Base-by-base conservation (phyloP, 2,797 vertebrate species). In the Brotula barbata region DNA sequence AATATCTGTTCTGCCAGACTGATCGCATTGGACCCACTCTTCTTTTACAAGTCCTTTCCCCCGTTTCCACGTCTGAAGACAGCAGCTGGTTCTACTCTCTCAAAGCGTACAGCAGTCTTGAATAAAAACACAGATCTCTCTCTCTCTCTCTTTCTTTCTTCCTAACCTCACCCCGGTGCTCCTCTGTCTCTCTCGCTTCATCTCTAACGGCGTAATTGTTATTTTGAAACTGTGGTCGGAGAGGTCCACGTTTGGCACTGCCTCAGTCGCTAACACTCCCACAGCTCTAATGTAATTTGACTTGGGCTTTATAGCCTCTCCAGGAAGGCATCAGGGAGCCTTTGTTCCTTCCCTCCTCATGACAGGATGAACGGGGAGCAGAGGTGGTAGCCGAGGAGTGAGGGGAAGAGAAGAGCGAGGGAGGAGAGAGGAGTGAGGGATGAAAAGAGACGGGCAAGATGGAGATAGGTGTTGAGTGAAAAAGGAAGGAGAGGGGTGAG, bases 31-130 rank as follows among this genome's bases (percentile, higher is more conserved):
- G 56, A 55, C 25, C 44, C 6, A 2, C 75, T 52, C 58, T 58
- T 47, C 54, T 40, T 45, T 23, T 47, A 44, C 59, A 36, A 12
- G 4, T 4, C 20, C 50, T 34, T 50, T 15, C 58, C 31, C 37
- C 28, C 71, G 59, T 67, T 39, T 56, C 39, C 58, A 77, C 2
- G 44, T 59, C 80, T 39, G 63, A 45, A 89, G 87, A 81, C 84
- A 86, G 77, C 89, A 85, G 80, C 80, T 88, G 85, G 82, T 82
- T 88, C 74, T 90, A 85, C 73, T 80, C 88, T 90, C 81, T 85
- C 22, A 61, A 81, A 83, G 77, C 58, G 13, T 67, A 82, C 68
- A 78, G 67, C 72, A 57, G 21, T 50, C 78, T 85, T 84, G 81
- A 89, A 83, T 84, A 75, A 85, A 89, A 89, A 80, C 70, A 71